Percentiles rank a stretch among this genome's conserved stretches.
phyloP scores from a whole-genome alignment of 2,113 vertebrate species.

The Orycteropus afer region DNA sequence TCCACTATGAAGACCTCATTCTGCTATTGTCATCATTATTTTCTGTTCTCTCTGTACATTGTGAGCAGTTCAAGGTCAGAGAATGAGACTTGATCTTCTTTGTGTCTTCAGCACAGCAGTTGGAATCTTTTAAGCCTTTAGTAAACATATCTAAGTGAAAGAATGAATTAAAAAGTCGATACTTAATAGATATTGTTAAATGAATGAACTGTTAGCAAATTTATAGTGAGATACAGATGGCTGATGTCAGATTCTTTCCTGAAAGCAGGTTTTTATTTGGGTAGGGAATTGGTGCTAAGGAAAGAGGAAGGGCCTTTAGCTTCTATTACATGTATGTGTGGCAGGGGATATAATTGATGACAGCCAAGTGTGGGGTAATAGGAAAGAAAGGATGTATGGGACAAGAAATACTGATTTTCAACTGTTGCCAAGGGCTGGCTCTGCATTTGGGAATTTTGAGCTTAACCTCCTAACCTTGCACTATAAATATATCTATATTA shows the following conservation, averaged over 20 bases:
- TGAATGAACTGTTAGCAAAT: not conserved
- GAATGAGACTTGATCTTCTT: not conserved
- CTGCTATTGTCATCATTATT: accelerated
- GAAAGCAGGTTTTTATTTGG: not conserved
- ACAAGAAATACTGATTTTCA: not conserved
- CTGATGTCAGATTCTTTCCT: not conserved
- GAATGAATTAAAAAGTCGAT: not conserved
- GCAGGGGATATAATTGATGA: accelerated
- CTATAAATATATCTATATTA: too few species aligned
- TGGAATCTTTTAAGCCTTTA: not conserved
- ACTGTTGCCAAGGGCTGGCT: not conserved
- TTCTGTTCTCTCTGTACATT: not conserved
- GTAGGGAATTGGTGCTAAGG: not conserved
- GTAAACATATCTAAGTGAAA: not conserved
- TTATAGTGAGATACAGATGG: not conserved
- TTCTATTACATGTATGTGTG: not conserved
- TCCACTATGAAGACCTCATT: not conserved
- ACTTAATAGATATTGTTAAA: not conserved
- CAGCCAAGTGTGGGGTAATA: accelerated
- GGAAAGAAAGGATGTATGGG: not conserved
- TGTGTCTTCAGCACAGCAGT: not conserved
- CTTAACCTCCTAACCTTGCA: not conserved
- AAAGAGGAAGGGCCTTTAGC: accelerated
- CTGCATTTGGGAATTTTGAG: not conserved
- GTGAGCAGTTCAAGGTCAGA: not conserved